These are phyloP conservation scores for Periophthalmus modestus DNA, from an alignment of 2,113 vertebrate species.

Conservation along the genomic window DNA sequence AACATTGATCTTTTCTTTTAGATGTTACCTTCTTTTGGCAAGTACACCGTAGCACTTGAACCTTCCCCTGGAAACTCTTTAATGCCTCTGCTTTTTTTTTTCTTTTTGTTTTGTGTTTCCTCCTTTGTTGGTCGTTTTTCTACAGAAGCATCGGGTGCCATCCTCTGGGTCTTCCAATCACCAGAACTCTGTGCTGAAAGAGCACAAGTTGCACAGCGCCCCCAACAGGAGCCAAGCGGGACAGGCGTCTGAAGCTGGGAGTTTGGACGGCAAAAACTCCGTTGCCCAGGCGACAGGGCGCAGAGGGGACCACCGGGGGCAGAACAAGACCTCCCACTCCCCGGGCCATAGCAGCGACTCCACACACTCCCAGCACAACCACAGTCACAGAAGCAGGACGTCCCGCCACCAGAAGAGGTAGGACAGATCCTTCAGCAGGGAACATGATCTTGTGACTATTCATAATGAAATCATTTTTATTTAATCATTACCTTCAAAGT, in stretches of 20 bases:
- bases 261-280: constrained; percentile 70
- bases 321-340: constrained; percentile 75
- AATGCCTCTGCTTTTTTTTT: constrained; percentile 75
- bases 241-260: constrained; percentile 68
- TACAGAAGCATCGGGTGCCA: constrained; percentile 83
- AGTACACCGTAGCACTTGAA: constrained; percentile 75
- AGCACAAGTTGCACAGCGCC: constrained; percentile 62
- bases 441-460: background rate
- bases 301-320: constrained; percentile 77
- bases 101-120: constrained; percentile 57
- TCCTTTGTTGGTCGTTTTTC: constrained; percentile 76
- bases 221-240: constrained; percentile 65
- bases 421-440: constrained; percentile 16
- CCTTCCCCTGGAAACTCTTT: constrained; percentile 60
- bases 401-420: constrained; percentile 85
- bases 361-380: constrained; percentile 77
- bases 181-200: constrained; percentile 76
- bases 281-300: constrained; percentile 73
- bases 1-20: constrained; percentile 80
- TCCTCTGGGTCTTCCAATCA: constrained; percentile 76
- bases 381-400: constrained; percentile 77
- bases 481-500: background rate
- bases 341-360: constrained; percentile 91
- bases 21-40: constrained; percentile 80
- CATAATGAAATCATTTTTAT: background rate